Evolutionary conservation across 2,113 vertebrate species (phyloP), one percentile per base, ranked within the genome.

Genomic region (Piprites chloris): DNA sequence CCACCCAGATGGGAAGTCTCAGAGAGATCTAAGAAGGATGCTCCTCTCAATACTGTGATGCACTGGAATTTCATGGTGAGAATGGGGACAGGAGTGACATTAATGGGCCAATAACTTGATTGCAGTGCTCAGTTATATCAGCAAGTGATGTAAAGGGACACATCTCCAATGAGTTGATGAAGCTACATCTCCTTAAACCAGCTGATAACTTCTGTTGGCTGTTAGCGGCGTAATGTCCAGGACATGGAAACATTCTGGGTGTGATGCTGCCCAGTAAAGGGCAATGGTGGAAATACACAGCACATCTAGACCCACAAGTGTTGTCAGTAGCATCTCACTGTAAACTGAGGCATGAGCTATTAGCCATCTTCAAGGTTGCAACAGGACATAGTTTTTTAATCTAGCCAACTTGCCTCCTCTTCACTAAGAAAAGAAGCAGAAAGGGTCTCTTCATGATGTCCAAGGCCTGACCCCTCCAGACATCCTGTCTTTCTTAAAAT

Each of bases 401-500:
- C 13, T 26, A 73, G 20, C 15, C 58, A 52, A 8, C 3, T 55
- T 58, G 12, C 37, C 52, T 69, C 49, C 35, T 86, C 24, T 82
- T 67, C 39, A 35, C 17, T 56, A 56, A 44, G 42, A 68, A 87
- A 89, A 73, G 59, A 85, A 76, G 71, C n/a, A 90, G 58, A 82
- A 93, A 69, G 26, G 32, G 39, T 73, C 46, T 71, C 49, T 95
- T 86, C 18, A 2, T 52, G 30, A 37, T 44, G 46, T 39, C 42
- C 68, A 80, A 86, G 65, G 46, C 30, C 12, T 11, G 62, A 76
- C 24, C 32, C 22, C 32, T 95, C 67, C 65, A 89, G 42, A 71
- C 41, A 92, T 93, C 86, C 86, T 93, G 86, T 22, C 19, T 86
- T 72, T 82, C 79, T 77, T 83, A 93, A 96, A 96, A 96, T 90